A percentile compares a stretch with the other conserved stretches of the same genome.
phyloP scores from a whole-genome alignment of 1,140 invertebrate genomes.

The Drosophila sulfurigaster region DNA sequence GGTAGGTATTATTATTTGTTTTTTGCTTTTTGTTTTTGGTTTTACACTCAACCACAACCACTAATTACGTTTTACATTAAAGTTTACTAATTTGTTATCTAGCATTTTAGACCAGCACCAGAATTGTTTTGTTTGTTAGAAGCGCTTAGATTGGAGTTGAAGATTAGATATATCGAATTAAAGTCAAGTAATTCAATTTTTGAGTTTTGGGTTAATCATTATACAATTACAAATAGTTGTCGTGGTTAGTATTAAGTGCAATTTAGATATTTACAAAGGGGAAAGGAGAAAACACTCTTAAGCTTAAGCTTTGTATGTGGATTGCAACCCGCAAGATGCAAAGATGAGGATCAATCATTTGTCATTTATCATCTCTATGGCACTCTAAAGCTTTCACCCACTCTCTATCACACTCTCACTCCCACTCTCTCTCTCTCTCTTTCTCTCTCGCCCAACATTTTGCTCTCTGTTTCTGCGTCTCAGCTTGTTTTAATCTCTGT shows the following conservation, averaged over 20 bases:
- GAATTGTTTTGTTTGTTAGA: constrained; percentile 61
- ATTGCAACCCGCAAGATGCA: constrained; percentile 10
- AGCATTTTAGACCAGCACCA: constrained; percentile 71
- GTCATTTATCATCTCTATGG: constrained; percentile 49
- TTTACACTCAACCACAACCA: constrained; percentile 45
- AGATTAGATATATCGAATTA: constrained; percentile 17
- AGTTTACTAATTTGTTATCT: constrained; percentile 38
- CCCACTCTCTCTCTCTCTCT: constrained; percentile 7
- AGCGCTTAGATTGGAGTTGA: constrained; percentile 69
- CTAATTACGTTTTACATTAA: constrained; percentile 32
- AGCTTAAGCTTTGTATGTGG: constrained; percentile 26
- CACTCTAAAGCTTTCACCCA: constrained; percentile 49
- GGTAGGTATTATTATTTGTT: constrained; percentile 26
- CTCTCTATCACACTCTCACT: constrained; percentile 9
- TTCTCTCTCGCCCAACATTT: not conserved
- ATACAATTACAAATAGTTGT: constrained; percentile 18
- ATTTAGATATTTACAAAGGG: constrained; percentile 38
- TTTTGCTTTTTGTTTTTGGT: not conserved
- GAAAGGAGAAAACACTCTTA: constrained; percentile 39
- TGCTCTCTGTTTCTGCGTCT: not conserved
- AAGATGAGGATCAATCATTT: constrained; percentile 12
- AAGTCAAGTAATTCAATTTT: not conserved
- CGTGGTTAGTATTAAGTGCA: constrained; percentile 41
- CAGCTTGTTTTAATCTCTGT: constrained; percentile 13
- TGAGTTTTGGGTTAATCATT: constrained; percentile 19